Conservation (phyloP, 2,113 vertebrate genomes). For the Gambusia holbrooki region DNA sequence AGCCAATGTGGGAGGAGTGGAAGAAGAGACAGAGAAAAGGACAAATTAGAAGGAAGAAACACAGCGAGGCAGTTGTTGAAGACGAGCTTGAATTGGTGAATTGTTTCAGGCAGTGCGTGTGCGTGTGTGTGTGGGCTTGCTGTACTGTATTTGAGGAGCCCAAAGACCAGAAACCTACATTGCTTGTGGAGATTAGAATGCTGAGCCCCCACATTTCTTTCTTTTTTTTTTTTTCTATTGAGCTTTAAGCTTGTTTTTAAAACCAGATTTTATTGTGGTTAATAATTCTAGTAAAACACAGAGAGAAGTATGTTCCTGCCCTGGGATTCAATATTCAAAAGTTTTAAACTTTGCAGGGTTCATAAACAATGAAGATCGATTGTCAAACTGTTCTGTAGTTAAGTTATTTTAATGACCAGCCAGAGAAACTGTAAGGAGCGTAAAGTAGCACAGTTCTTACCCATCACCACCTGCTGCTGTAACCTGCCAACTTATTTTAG, state of each 20-base stretch:
- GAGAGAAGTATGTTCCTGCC: background rate
- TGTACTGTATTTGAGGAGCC: background rate
- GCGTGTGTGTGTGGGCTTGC: background rate
- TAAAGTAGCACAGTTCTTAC: background rate
- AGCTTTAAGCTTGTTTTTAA: background rate
- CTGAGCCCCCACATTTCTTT: background rate
- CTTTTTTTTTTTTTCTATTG: background rate
- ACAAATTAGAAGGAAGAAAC: slow-evolving; percentile 26
- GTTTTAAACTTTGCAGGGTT: background rate
- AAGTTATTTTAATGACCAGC: too few relatives aligned
- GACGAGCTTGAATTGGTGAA: slow-evolving; percentile 38
- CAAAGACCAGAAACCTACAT: background rate
- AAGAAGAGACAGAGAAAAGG: slow-evolving; percentile 40
- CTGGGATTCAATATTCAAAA: background rate
- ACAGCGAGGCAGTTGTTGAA: slow-evolving; percentile 27
- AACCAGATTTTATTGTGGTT: background rate
- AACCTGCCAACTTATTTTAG: background rate
- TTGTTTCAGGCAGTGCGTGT: slow-evolving; percentile 24
- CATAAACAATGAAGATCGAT: too few relatives aligned
- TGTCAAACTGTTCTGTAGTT: too few relatives aligned
- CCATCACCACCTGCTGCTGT: background rate
- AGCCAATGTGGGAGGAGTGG: slow-evolving; percentile 44
- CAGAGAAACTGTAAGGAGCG: background rate
- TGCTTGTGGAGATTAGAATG: background rate
- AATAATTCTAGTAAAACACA: background rate